These are phyloP conservation scores for Vulpes lagopus DNA, from an alignment of 2,113 vertebrate genomes.

Conservation along the genomic window DNA sequence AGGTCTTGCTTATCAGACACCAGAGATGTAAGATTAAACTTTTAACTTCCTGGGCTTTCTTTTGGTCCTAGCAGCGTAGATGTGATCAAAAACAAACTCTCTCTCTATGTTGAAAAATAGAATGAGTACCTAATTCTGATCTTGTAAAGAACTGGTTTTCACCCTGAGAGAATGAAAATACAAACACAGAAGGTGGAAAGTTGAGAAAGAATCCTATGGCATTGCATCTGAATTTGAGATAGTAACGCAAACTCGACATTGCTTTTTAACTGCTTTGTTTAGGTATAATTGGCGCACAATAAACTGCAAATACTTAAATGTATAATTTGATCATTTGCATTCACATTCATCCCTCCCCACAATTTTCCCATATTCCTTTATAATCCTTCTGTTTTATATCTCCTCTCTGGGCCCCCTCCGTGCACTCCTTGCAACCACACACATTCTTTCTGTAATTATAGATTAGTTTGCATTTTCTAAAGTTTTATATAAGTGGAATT, in stretches of 20 bases:
- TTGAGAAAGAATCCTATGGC: neutral
- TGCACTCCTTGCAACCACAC: neutral
- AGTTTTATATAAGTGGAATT: conserved; percentile 12
- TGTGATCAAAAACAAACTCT: neutral
- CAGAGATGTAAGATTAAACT: neutral
- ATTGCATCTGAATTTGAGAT: neutral
- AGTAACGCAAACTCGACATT: neutral
- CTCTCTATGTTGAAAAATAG: neutral
- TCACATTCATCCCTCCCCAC: neutral
- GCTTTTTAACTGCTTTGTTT: neutral
- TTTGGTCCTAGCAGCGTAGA: neutral
- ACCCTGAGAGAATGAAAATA: neutral
- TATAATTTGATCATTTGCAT: neutral
- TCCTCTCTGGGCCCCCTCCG: neutral
- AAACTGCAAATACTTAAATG: neutral
- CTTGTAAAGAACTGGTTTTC: neutral
- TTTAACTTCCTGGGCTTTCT: neutral
- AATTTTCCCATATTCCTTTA: neutral
- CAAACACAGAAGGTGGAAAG: neutral
- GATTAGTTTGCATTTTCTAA: neutral
- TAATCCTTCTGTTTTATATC: neutral
- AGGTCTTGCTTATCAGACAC: neutral
- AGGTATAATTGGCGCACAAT: neutral
- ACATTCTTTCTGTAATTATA: neutral
- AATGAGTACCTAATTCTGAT: neutral